Base-by-base conservation (phyloP, 2,888 invertebrate species). In the Podotricha telesiphe region DNA sequence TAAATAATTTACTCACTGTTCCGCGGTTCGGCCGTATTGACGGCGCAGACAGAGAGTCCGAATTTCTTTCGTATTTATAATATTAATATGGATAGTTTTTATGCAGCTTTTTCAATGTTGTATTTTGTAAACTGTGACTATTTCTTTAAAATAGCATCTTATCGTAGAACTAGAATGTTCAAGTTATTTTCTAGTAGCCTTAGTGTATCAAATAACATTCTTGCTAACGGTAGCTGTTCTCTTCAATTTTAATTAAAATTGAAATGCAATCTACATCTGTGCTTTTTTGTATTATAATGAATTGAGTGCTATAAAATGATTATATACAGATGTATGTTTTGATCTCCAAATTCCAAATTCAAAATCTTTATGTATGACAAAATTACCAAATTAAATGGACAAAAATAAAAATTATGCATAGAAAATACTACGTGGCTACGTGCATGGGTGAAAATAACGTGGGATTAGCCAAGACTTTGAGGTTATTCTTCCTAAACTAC, bases 241-340 rank as follows among this genome's bases (percentile, higher is more conserved):
- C 10, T 55, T 55, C 11, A 17, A 55, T 55, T 55, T 55, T 34
- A 55, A 34, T 55, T 55, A 55, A 55, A 34, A 55, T 55, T 34
- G 55, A 34, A 55, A 55, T 55, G 13, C 55, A 55, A 34, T 55
- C 17, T 34, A 34, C 55, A 55, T 17, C 55, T 34, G 51, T n/a
- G 51, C 17, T 34, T 55, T 34, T 34, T 55, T 55, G 55, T 34
- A 55, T 34, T 17, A 28, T 34, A 47, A 53, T 53, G 28, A 53
- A 34, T 53, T 53, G 8, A 53, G 34, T 53, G 53, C 34, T 0
- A 10, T 53, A n/a, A 34, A 53, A 53, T n/a, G 28, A 8, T n/a
- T 53, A 53, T 53, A 53, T 22, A 51, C 22, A 7, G 28, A 7
- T 34, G 17, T 55, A 55, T 13, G 13, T 42, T 42, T 42, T 13